Percentiles rank a stretch among this genome's conserved stretches.
Conservation (phyloP, 2,113 vertebrate genomes). For the Eidolon helvum region DNA sequence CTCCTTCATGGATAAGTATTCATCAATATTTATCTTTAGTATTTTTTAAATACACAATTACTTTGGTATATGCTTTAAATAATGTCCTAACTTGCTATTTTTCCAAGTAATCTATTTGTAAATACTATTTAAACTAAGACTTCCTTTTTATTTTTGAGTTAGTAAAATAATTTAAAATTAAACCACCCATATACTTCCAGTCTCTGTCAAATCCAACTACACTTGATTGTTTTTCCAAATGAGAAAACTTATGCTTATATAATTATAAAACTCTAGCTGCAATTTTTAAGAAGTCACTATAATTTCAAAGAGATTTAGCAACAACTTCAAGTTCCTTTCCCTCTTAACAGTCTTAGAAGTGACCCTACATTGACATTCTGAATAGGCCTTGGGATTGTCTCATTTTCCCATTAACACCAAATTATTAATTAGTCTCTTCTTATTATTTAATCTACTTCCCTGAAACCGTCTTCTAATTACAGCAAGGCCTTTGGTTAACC, state of each 20-base stretch:
- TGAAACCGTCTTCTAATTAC: not conserved
- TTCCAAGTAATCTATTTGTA: not conserved
- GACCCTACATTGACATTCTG: not conserved
- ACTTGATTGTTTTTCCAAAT: not conserved
- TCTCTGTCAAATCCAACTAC: not conserved
- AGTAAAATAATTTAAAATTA: constrained; percentile 20
- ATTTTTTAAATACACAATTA: not conserved
- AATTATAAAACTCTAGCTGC: not conserved
- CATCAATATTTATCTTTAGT: not conserved
- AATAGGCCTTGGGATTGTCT: not conserved
- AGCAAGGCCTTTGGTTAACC: not conserved
- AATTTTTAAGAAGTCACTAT: not conserved
- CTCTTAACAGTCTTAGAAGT: not conserved
- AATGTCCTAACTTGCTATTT: not conserved
- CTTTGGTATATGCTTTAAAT: not conserved
- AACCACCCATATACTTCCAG: not conserved
- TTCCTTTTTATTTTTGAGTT: not conserved
- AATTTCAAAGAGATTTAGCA: not conserved
- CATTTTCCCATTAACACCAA: not conserved
- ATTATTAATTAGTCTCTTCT: not conserved
- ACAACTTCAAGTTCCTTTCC: not conserved
- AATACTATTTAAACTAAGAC: not conserved
- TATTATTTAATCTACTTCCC: not conserved
- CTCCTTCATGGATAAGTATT: not conserved
- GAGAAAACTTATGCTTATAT: not conserved